Base-by-base conservation (phyloP, 2,113 vertebrate species). In the Meles meles region DNA sequence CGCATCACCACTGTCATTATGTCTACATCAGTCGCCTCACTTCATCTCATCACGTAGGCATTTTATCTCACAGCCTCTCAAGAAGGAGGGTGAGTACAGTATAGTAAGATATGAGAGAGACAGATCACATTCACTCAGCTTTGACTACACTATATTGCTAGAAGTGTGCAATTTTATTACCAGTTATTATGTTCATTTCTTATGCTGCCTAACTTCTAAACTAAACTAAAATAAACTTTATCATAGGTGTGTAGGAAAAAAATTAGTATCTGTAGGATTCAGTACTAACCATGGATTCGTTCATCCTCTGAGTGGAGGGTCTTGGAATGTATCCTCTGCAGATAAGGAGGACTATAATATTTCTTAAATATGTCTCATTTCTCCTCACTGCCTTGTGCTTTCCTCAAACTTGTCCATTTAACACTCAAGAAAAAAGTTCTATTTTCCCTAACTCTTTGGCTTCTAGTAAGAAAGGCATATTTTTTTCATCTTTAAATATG, bases 401-500 rank as follows among this genome's bases (percentile, higher is more conserved):
- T 90, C 11, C 63, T 95, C 72, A 84, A 5, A 76, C 34, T 42
- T 88, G 20, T 63, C 39, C 90, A 90, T 61, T 95, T 81, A 97
- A 90, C 90, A 90, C 34, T 96, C 18, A 59, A 23, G 86, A 96
- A 88, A 18, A 21, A 93, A 86, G 59, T 79, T 14, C 29, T 69
- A 29, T n/a, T 86, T 90, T 80, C 21, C 71, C 52, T 76, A 77
- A 81, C 25, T 82, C 63, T 87, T 81, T 85, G 49, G 65, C 71
- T 82, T 55, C 81, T 89, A 25, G 39, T 89, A 77, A 93, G 47
- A 89, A 93, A 94, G 23, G 7, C 20, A 61, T 88, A 88, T 94
- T 94, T 95, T 95, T 95, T 27, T 88, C 84, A 82, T 85, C 29
- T 95, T 94, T 90, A 96, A 97, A 92, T 91, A 91, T 85, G n/a